These are phyloP conservation scores for Phrynocephalus versicolor DNA, from an alignment of 2,113 vertebrate species.

Conservation along the genomic window DNA sequence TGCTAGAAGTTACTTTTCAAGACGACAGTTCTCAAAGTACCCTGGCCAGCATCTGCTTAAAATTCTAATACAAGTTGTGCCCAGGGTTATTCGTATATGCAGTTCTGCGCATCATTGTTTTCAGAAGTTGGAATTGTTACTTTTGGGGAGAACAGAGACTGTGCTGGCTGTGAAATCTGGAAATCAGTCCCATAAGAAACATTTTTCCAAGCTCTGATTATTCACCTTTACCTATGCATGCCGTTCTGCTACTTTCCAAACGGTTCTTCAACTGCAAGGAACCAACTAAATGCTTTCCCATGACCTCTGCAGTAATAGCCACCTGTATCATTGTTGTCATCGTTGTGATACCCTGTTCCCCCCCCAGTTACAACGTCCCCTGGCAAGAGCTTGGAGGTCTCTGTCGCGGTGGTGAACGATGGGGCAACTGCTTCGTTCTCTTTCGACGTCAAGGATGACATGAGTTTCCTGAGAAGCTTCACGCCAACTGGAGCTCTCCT, in stretches of 20 bases:
- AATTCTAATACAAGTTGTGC: not conserved
- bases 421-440: not conserved
- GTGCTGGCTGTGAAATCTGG: too few species aligned
- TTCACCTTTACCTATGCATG: too few species aligned
- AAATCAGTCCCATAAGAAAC: too few species aligned
- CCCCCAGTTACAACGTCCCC: slow-evolving; percentile 1
- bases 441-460: slow-evolving; percentile 12
- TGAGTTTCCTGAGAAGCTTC: not conserved
- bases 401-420: not conserved
- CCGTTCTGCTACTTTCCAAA: not conserved
- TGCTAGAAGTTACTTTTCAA: too few species aligned
- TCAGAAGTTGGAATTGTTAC: too few species aligned
- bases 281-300: not conserved
- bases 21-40: too few species aligned
- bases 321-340: not conserved
- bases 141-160: too few species aligned
- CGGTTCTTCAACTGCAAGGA: not conserved
- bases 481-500: not conserved
- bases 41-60: too few species aligned
- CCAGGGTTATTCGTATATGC: not conserved
- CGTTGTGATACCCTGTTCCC: not conserved
- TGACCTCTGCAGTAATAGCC: not conserved
- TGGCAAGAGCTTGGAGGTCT: not conserved
- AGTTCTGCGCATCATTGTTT: not conserved
- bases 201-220: too few species aligned